Evolutionary conservation across 2,113 vertebrate genomes (phyloP).

Genomic region (Leptobrachium ailaonicum): DNA sequence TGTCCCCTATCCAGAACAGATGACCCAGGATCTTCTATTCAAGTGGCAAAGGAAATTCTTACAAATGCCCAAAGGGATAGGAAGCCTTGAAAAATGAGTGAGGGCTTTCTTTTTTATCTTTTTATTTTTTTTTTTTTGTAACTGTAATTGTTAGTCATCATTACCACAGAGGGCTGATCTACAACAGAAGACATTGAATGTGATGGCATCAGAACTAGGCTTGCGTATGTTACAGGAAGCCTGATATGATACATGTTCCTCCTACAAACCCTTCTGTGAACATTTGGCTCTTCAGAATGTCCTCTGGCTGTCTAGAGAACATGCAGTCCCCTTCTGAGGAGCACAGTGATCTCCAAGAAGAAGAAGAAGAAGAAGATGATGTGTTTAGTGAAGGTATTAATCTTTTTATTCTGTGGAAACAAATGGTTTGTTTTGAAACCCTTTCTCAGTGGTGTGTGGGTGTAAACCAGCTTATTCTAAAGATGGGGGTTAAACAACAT

Average conservation of each 20-base stretch:
- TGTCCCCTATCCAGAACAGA: neutral
- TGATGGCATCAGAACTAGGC: constrained; percentile 45
- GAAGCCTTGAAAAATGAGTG: neutral
- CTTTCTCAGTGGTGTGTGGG: no score
- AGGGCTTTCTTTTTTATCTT: neutral
- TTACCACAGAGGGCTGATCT: neutral
- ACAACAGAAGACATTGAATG: neutral
- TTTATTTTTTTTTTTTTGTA: neutral
- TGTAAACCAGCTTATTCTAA: no score
- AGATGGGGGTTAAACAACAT: no score
- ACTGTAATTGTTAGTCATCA: neutral
- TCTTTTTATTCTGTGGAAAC: no score
- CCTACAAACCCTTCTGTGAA: neutral
- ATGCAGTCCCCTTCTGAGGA: constrained; percentile 64
- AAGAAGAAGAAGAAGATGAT: constrained; percentile 65
- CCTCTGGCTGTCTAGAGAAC: neutral
- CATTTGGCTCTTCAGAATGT: neutral
- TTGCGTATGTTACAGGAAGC: constrained; percentile 64
- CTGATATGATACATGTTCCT: constrained; percentile 56
- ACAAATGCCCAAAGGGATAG: neutral
- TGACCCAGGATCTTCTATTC: neutral
- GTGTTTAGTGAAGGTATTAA: constrained; percentile 71
- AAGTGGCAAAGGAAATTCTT: neutral
- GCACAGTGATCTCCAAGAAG: neutral
- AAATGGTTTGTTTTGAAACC: no score